These are phyloP conservation scores for Acanthococcus lagerstroemiae DNA, from an alignment of 2,888 invertebrate species.

Conservation along the genomic window DNA sequence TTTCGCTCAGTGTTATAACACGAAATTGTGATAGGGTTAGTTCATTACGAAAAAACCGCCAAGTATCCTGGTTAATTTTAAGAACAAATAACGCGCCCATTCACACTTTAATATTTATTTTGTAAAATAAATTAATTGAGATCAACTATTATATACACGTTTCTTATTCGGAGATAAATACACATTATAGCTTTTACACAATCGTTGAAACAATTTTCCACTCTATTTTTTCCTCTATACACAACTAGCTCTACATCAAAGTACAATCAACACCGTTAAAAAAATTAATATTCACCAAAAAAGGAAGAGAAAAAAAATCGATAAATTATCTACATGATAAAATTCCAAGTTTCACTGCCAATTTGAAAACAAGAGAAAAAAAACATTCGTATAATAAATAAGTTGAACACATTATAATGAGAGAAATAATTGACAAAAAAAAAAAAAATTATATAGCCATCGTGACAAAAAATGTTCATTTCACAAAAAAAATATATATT, in stretches of 20 bases:
- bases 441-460: not conserved
- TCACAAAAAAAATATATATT: not conserved
- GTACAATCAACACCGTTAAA: not conserved
- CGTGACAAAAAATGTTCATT: not conserved
- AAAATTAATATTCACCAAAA: not conserved
- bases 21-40: too few relatives aligned
- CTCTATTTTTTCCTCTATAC: not conserved
- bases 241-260: not conserved
- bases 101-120: not conserved
- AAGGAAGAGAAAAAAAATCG: not conserved
- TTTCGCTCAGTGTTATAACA: too few relatives aligned
- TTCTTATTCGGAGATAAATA: slow-evolving; percentile 7
- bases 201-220: not conserved
- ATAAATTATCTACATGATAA: too few relatives aligned
- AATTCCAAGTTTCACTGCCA: slow-evolving; percentile 2
- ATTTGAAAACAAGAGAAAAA: not conserved
- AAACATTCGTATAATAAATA: slow-evolving; percentile 6
- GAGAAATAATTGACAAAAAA: slow-evolving; percentile 20
- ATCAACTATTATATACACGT: slow-evolving; percentile 24
- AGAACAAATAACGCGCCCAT: too few relatives aligned
- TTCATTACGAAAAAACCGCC: too few relatives aligned
- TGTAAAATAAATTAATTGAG: slow-evolving; percentile 21
- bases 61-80: too few relatives aligned
- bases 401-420: slow-evolving; percentile 27
- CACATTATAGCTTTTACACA: not conserved